Base-by-base conservation (phyloP, 23 tunicate genomes). In the Trididemnum clinides region DNA sequence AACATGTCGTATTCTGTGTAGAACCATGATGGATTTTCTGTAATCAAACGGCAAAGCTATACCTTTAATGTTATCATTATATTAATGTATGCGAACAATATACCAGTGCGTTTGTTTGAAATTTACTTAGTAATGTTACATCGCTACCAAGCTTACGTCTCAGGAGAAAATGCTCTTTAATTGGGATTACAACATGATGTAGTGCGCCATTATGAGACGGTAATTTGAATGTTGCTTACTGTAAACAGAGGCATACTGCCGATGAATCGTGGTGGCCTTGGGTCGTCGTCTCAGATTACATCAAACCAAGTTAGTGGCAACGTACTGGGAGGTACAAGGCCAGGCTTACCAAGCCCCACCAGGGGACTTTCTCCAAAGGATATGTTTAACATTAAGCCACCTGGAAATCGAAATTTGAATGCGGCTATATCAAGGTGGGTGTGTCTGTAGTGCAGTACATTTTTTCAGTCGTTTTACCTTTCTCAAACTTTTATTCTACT, bases 321-420 rank as follows among this genome's bases (percentile, higher is more conserved):
- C 54, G 26, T 85, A 35, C 37, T 91, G 34, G 74, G 90, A 18
- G n/a, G n/a, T n/a, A 29, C 31, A 21, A 77, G 96, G 29, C 89
- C 86, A 22, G 88, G 86, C 28, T 71, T 86, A 88, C 90, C 90
- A 2, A 91, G 96, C 72, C 96, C 96, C 57, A 91, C 96, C 3
- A 31, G 87, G 39, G 94, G 88, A 15, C 81, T 86, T 34, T 91
- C 96, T 28, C 90, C 90, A 4, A 80, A 66, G 6, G 96, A 91
- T 39, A 57, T 91, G 78, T 82, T 91, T 37, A 65, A 69, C 38
- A 18, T 76, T 50, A 91, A 88, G 77, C 90, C 86, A 73, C 80
- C 82, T 35, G 86, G 91, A 38, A 80, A 71, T 51, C 58, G 86
- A 30, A 29, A 34, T 27, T 57, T 81, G 15, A 64, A 65, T 28